Percentiles rank a stretch among this genome's conserved stretches.
These are phyloP conservation scores for Sus cebifrons DNA, from an alignment of 2,797 vertebrate genomes.

Conservation along the genomic window DNA sequence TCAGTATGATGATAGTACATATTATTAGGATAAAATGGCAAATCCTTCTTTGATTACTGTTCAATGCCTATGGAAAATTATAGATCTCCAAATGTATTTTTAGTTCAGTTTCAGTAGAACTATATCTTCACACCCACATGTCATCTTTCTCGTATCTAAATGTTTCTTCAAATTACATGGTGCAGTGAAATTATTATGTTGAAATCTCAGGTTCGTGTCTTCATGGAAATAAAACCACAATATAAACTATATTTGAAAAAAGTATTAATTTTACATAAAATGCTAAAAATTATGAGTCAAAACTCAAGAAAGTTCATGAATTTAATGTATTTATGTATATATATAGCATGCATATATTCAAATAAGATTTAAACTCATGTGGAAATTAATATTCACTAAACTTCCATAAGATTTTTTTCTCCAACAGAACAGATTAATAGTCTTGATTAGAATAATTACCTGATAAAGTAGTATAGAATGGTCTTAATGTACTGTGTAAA, in stretches of 20 bases:
- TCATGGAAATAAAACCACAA: constrained; percentile 73
- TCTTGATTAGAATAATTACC: constrained; percentile 73
- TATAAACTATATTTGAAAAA: constrained; percentile 62
- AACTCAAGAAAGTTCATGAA: constrained; percentile 11
- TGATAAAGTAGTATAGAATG: constrained; percentile 67
- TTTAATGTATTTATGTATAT: constrained; percentile 50
- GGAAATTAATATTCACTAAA: constrained; percentile 59
- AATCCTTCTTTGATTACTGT: constrained; percentile 34
- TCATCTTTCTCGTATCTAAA: constrained; percentile 76
- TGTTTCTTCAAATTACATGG: constrained; percentile 78
- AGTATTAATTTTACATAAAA: constrained; percentile 60
- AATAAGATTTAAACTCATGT: constrained; percentile 59
- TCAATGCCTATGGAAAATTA: constrained; percentile 78
- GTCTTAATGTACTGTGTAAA: constrained; percentile 39
- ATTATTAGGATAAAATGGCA: constrained; percentile 67
- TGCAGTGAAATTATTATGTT: constrained; percentile 73
- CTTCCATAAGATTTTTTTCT: constrained; percentile 26
- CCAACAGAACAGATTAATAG: constrained; percentile 69
- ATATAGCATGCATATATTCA: not conserved
- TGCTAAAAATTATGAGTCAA: constrained; percentile 40
- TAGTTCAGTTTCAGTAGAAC: constrained; percentile 77
- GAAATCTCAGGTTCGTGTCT: constrained; percentile 71
- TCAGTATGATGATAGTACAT: constrained; percentile 12
- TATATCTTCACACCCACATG: constrained; percentile 71
- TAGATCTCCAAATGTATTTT: constrained; percentile 76